These are phyloP conservation scores for Dynastes hyllus DNA, from an alignment of 2,888 invertebrate species.

Conservation along the genomic window DNA sequence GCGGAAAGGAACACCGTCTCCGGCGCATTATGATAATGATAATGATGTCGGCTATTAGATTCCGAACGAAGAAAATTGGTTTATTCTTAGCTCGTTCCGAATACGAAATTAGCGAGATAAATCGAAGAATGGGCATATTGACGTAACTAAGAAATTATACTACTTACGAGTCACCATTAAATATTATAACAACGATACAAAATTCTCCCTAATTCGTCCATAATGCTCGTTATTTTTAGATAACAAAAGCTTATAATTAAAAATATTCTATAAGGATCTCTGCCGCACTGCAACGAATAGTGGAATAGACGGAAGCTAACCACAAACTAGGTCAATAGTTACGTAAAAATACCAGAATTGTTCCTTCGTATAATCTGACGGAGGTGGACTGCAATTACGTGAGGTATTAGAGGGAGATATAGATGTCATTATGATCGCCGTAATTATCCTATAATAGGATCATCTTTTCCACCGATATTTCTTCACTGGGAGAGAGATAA, in stretches of 20 bases:
- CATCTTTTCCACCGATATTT: constrained; percentile 16
- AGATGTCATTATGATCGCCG: constrained; percentile 15
- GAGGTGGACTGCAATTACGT: constrained; percentile 13
- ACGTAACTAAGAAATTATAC: too few relatives aligned
- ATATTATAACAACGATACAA: too few relatives aligned
- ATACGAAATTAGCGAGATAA: constrained; percentile 30
- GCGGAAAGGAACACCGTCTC: background rate
- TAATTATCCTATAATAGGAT: constrained; percentile 25
- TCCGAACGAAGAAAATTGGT: constrained; percentile 37
- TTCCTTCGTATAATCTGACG: background rate
- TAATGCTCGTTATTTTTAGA: too few relatives aligned
- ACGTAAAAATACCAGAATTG: constrained; percentile 5
- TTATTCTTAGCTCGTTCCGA: constrained; percentile 22
- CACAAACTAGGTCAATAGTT: constrained; percentile 13
- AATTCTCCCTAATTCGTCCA: too few relatives aligned
- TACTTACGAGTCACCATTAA: too few relatives aligned
- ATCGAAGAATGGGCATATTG: too few relatives aligned
- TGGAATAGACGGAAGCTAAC: too few relatives aligned
- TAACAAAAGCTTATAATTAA: background rate
- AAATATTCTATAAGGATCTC: background rate
- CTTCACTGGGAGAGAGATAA: background rate
- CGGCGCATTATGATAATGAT: constrained; percentile 34
- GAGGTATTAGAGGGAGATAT: constrained; percentile 7
- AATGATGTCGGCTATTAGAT: constrained; percentile 39
- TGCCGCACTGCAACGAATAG: background rate